A percentile compares a stretch with the other conserved stretches of the same genome.
These are phyloP conservation scores for Myiothlypis coronata DNA, from an alignment of 2,797 vertebrate genomes.

Conservation along the genomic window DNA sequence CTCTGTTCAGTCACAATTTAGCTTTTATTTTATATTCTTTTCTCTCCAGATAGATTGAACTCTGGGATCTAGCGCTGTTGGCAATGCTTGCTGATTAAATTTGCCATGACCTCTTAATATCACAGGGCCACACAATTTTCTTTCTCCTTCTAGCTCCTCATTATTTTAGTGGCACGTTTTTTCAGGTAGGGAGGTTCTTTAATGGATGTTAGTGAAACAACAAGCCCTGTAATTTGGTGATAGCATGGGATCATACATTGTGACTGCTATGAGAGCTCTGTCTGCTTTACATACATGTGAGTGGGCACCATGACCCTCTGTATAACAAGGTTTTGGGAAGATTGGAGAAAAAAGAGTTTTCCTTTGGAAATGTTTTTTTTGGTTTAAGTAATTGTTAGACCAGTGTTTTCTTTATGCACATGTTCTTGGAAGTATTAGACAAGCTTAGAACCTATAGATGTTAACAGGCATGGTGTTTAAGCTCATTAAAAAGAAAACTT, in stretches of 20 bases:
- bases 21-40: conserved; percentile 9
- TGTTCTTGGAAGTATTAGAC: not conserved
- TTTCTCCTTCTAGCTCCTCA: not conserved
- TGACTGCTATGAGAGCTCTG: not conserved
- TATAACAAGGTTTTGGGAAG: not conserved
- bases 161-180: not conserved
- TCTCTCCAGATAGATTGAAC: not conserved
- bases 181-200: not conserved
- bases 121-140: not conserved
- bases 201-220: not conserved
- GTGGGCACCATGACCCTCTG: not conserved
- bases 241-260: not conserved
- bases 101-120: not conserved
- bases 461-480: not conserved
- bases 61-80: not conserved
- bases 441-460: not conserved
- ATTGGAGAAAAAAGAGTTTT: not conserved
- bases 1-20: not conserved
- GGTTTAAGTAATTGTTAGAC: not conserved
- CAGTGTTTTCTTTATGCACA: not conserved
- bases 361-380: not conserved
- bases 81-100: not conserved
- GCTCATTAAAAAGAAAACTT: not conserved
- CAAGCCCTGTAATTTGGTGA: not conserved
- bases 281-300: not conserved